phyloP scores from a whole-genome alignment of 1,140 invertebrate species.

The Venturia canescens region DNA sequence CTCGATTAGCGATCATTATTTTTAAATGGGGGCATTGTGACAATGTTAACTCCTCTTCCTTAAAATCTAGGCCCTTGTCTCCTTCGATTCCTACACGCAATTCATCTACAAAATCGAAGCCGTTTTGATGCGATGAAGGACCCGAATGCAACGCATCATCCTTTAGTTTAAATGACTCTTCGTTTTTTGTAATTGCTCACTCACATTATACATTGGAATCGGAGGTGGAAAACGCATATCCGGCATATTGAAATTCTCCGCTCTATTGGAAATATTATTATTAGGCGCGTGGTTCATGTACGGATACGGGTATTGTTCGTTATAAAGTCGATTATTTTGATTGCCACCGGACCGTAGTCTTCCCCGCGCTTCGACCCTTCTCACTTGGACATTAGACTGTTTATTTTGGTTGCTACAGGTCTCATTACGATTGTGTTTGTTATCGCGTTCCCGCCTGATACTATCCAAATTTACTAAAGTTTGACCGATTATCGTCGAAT shows the following conservation, averaged over 20 bases:
- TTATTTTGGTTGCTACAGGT: not conserved
- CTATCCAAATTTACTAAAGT: constrained; percentile 49
- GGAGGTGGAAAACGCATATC: constrained; percentile 15
- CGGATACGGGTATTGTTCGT: not conserved
- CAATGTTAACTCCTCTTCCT: not conserved
- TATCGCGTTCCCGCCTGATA: constrained; percentile 41
- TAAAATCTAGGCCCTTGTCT: not conserved
- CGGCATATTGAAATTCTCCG: constrained; percentile 13
- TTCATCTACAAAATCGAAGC: constrained; percentile 43
- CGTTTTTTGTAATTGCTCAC: not conserved
- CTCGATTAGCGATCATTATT: constrained; percentile 13
- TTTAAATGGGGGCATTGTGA: constrained; percentile 23
- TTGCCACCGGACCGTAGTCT: too few relatives aligned
- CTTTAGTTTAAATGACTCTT: constrained; percentile 48
- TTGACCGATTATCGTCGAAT: constrained; percentile 45
- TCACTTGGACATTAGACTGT: not conserved
- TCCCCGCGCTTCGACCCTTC: not conserved
- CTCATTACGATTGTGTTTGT: constrained; percentile 24
- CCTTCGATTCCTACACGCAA: constrained; percentile 34
- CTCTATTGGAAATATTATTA: not conserved
- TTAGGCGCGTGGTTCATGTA: not conserved
- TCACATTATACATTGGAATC: too few relatives aligned
- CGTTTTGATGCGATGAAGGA: constrained; percentile 25
- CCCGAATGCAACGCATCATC: constrained; percentile 31
- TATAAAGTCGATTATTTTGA: too few relatives aligned